phyloP scores from a whole-genome alignment of 2,797 vertebrate genomes.

The Diplodus puntazzo region DNA sequence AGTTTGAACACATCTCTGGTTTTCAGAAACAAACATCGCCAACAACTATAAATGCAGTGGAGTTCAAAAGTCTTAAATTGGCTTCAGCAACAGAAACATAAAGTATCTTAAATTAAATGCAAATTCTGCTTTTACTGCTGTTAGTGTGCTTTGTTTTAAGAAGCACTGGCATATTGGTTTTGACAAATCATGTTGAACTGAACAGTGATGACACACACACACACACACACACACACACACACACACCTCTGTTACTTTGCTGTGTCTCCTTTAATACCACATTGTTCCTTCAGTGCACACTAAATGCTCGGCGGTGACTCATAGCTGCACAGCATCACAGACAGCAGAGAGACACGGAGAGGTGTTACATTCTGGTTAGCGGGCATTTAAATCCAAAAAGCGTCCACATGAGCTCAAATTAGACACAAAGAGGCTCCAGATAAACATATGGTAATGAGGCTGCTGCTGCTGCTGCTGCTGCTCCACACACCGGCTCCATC shows the following conservation, averaged over 20 bases:
- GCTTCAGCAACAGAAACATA: neutral
- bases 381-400: slow-evolving; percentile 22
- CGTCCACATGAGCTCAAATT: slow-evolving; percentile 18
- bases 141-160: neutral
- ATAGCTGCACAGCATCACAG: slow-evolving; percentile 40
- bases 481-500: slow-evolving; percentile 31
- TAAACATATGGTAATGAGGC: slow-evolving; percentile 41
- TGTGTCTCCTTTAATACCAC: neutral
- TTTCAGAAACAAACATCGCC: too few relatives aligned
- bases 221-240: neutral
- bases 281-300: slow-evolving; percentile 12
- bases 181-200: neutral
- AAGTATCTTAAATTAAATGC: neutral
- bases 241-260: neutral
- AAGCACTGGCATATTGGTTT: neutral
- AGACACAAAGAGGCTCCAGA: slow-evolving; percentile 67
- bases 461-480: neutral
- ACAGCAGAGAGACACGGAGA: neutral
- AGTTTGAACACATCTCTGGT: too few relatives aligned
- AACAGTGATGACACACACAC: neutral
- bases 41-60: neutral
- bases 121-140: neutral
- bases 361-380: slow-evolving; percentile 37
- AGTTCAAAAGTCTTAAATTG: neutral
- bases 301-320: slow-evolving; percentile 37